Base-by-base conservation (phyloP, 2,888 invertebrate genomes). In the Portevinia maculata region DNA sequence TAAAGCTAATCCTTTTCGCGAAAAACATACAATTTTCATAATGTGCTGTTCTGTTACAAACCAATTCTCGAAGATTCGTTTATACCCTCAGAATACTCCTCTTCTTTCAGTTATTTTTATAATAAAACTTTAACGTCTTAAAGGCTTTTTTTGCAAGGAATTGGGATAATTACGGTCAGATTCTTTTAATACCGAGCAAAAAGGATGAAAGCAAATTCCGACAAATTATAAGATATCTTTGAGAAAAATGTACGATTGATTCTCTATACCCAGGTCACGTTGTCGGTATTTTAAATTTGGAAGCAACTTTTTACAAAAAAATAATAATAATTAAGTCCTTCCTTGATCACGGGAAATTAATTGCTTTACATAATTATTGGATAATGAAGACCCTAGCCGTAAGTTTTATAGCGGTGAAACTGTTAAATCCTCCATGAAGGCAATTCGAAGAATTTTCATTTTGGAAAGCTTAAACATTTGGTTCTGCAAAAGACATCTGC, bases 331-430 rank as follows among this genome's bases (percentile, higher is more conserved):
- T n/a, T n/a, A n/a, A n/a, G n/a, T 32, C 48, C 37, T 28, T 48
- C 13, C 9, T 3, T 6, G n/a, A 32, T 24, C 21, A 46, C 24
- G 17, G 8, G 11, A 15, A 69, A 52, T 60, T 62, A 70, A 70
- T 76, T 76, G 48, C 55, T 50, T 57, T n/a, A 50, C 60, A 57
- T 30, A 70, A 64, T 70, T 70, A 57, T 57, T 55, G 39, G 32
- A 41, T 21, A 55, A 60, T 69, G 60, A 69, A 76, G 46, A 32
- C 6, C 13, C 19, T 9, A 28, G 15, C 9, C 4, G 4, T 19
- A 19, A 19, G 30, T n/a, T 15, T 4, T n/a, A 50, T 41, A 15
- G 50, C 30, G 28, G 48, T 32, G 30, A 46, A 8, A 13, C 13
- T 37, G 21, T 37, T 1, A 34, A 60, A 21, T 46, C 17, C 21